A percentile compares a stretch with the other conserved stretches of the same genome.
phyloP scores from a whole-genome alignment of 1,140 invertebrate species.

The Drosophila suzukii region DNA sequence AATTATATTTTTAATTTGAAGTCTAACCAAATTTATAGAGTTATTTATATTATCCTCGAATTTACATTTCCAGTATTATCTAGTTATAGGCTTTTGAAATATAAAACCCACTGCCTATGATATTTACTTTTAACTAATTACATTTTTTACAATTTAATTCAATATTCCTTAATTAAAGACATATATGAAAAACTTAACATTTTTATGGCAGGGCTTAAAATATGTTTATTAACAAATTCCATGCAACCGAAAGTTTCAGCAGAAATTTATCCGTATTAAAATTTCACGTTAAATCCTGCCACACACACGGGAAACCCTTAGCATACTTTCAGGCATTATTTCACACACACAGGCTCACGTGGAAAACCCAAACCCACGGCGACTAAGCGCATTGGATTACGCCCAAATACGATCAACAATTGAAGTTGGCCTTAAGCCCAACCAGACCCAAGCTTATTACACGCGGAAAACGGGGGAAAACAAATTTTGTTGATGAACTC shows the following conservation, averaged over 20 bases:
- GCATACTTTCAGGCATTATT: slow-evolving; percentile 39
- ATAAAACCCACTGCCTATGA: too few species aligned
- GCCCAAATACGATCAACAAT: slow-evolving; percentile 53
- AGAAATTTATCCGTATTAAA: slow-evolving; percentile 26
- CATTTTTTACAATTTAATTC: too few species aligned
- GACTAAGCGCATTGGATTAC: slow-evolving; percentile 73
- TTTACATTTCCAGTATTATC: too few species aligned
- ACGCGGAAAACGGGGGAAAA: slow-evolving; percentile 2
- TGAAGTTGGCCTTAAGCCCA: slow-evolving; percentile 61
- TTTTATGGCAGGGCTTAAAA: background rate
- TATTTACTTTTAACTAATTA: too few species aligned
- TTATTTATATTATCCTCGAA: too few species aligned
- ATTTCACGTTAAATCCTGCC: slow-evolving; percentile 9
- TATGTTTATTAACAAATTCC: slow-evolving; percentile 34
- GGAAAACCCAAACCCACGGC: slow-evolving; percentile 50
- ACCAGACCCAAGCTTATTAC: slow-evolving; percentile 59
- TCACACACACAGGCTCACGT: slow-evolving; percentile 16
- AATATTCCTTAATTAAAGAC: too few species aligned
- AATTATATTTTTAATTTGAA: too few species aligned
- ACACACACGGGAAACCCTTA: slow-evolving; percentile 4
- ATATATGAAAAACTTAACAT: too few species aligned
- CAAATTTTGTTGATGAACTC: slow-evolving; percentile 75
- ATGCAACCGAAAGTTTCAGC: slow-evolving; percentile 9
- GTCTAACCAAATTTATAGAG: too few species aligned
- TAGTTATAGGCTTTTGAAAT: too few species aligned